Base-by-base conservation (phyloP, 2,797 vertebrate species). In the Adelosebastes latens region DNA sequence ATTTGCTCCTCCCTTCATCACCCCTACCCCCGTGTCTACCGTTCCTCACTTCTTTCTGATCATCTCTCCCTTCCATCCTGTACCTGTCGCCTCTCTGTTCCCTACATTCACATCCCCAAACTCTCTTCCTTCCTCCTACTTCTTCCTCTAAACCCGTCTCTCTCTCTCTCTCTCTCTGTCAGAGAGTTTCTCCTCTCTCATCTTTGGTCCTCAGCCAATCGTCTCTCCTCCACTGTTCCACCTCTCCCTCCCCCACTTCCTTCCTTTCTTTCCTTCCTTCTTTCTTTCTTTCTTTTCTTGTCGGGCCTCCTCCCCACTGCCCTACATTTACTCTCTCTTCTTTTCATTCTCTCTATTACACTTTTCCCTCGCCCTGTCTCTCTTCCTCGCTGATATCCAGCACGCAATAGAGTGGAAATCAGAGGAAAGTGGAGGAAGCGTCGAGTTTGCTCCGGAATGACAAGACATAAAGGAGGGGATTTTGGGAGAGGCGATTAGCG, bases 241-340 rank as follows among this genome's bases (percentile, higher is more conserved):
- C 53, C 84, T 78, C 84, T 66, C 70, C 71, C 70, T 78, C 78
- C 83, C 80, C 71, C 62, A 29, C 77, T 63, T 80, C 49, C 68
- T 75, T 79, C 74, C 71, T 77, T 36, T 66, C 79, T 87, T 73
- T 77, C 49, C 34, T 27, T 69, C 52, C 46, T 20, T 65, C 53
- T 66, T n/a, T n/a, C n/a, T 73, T 80, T 74, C 77, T 82, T 80
- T 80, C 79, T 61, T 63, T 85, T 73, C 76, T 52, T 34, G 56
- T 85, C 75, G 8, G 77, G 73, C 84, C 86, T 91, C 84, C 87
- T 89, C 88, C 83, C 81, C 83, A 76, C 81, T 94, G 91, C 86
- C 90, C 90, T 91, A 92, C 85, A 93, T 92, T 89, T 39, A 84
- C 82, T 81, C 77, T 46, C 42, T 70, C 34, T 64, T 89, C 86